Percentiles rank a stretch among this genome's conserved stretches.
phyloP scores from a whole-genome alignment of 1,140 invertebrate species.

The Geopemphigus sp. region DNA sequence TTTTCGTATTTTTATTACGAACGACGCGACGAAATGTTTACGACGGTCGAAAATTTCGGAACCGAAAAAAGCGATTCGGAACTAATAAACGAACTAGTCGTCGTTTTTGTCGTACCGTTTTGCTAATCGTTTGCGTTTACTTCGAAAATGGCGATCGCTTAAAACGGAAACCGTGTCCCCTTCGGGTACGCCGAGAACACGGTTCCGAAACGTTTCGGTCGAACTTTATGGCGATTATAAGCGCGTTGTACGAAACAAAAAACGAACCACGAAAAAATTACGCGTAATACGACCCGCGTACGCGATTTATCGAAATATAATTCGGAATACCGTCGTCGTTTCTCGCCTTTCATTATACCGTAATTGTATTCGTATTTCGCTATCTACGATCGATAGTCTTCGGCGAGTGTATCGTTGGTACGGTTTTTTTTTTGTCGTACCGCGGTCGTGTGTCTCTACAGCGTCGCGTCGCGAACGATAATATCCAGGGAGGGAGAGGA shows the following conservation, averaged over 20 bases:
- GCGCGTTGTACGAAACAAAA: not conserved
- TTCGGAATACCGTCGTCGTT: not conserved
- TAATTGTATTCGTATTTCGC: not conserved
- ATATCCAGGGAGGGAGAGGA: too few relatives aligned
- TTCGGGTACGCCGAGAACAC: too few relatives aligned
- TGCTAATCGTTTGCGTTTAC: slow-evolving; percentile 12
- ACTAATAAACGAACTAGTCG: slow-evolving; percentile 33
- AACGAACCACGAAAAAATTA: too few relatives aligned
- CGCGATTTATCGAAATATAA: slow-evolving; percentile 3
- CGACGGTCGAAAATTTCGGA: not conserved
- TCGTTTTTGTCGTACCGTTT: slow-evolving; percentile 26
- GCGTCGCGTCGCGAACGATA: too few relatives aligned
- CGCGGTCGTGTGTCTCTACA: not conserved
- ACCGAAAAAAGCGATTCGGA: slow-evolving; percentile 21
- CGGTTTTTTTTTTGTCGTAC: too few relatives aligned
- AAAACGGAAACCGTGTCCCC: slow-evolving; percentile 27
- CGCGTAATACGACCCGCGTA: not conserved
- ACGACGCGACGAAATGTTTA: not conserved
- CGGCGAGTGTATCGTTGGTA: too few relatives aligned
- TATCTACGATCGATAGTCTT: not conserved
- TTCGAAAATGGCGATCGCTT: slow-evolving; percentile 13
- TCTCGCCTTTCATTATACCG: slow-evolving; percentile 4
- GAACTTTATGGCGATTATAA: slow-evolving; percentile 27
- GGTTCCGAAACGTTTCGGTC: not conserved
- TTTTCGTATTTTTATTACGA: not conserved